Conservation (phyloP, 2,888 invertebrate genomes). For the Macrosoma leucophasiata region DNA sequence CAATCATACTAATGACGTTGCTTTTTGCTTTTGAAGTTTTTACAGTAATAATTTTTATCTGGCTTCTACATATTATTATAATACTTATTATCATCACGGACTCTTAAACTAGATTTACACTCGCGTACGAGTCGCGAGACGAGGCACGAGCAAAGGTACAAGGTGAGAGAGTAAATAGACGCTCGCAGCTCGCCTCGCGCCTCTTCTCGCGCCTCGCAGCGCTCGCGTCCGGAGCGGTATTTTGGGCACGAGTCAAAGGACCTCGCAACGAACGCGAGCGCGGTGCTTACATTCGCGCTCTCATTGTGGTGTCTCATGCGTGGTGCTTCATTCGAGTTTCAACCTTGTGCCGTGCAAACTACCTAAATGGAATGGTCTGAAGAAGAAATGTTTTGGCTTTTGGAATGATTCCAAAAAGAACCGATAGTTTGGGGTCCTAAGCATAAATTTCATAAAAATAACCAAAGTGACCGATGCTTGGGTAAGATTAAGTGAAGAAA, state of each 20-base stretch:
- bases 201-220: background rate
- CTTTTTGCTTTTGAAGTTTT: too few relatives aligned
- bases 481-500: conserved; percentile 1
- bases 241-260: background rate
- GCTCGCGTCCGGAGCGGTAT: conserved; percentile 2
- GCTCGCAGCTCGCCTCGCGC: too few relatives aligned
- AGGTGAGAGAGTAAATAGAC: background rate
- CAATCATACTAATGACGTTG: too few relatives aligned
- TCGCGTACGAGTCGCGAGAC: conserved; percentile 1
- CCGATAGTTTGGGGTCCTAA: background rate
- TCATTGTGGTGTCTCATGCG: too few relatives aligned
- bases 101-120: too few relatives aligned
- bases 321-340: background rate
- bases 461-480: background rate
- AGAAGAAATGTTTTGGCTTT: background rate
- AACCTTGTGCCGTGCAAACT: background rate
- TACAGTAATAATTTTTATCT: too few relatives aligned
- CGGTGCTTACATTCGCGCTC: too few relatives aligned
- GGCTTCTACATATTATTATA: too few relatives aligned
- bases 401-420: too few relatives aligned
- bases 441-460: conserved; percentile 3
- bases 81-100: too few relatives aligned
- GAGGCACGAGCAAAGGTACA: background rate
- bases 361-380: too few relatives aligned
- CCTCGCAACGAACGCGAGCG: too few relatives aligned